Evolutionary conservation across 2,113 vertebrate genomes (phyloP).

Genomic region (Pelecanus crispus): DNA sequence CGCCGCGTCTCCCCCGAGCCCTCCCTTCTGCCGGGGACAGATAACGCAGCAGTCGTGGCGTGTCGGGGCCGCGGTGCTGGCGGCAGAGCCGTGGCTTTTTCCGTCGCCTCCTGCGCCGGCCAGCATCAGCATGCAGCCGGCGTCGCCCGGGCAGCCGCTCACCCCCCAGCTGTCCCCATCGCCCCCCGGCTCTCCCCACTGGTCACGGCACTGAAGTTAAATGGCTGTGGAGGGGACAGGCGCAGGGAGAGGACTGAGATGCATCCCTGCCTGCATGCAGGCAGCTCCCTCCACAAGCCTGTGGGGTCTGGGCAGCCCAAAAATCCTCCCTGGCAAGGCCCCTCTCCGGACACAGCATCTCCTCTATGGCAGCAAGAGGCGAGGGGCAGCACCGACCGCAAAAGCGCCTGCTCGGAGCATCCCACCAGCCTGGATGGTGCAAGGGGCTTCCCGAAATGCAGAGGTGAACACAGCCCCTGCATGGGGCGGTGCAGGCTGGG

Average conservation of each 20-base stretch:
- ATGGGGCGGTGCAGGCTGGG: fast-evolving
- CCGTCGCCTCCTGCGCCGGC: neutral
- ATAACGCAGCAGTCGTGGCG: neutral
- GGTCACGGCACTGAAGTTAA: neutral
- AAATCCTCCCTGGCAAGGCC: neutral
- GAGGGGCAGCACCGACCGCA: neutral
- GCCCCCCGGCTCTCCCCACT: neutral
- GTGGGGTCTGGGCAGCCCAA: neutral
- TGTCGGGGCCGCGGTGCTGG: neutral
- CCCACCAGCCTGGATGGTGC: neutral
- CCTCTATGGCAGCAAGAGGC: fast-evolving
- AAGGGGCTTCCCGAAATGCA: neutral
- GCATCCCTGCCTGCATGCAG: neutral
- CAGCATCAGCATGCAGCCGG: neutral
- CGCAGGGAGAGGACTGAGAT: neutral
- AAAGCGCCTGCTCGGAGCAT: neutral
- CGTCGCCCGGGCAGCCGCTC: neutral
- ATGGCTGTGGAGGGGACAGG: neutral
- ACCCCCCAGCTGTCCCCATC: neutral
- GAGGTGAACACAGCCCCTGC: neutral
- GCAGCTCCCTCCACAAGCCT: neutral
- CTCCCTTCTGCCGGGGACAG: neutral
- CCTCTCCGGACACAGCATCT: fast-evolving
- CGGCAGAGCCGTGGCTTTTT: neutral
- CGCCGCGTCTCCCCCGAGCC: neutral